Evolutionary conservation across 2,797 vertebrate species (phyloP).

Genomic region (Pipistrellus pipistrellus): DNA sequence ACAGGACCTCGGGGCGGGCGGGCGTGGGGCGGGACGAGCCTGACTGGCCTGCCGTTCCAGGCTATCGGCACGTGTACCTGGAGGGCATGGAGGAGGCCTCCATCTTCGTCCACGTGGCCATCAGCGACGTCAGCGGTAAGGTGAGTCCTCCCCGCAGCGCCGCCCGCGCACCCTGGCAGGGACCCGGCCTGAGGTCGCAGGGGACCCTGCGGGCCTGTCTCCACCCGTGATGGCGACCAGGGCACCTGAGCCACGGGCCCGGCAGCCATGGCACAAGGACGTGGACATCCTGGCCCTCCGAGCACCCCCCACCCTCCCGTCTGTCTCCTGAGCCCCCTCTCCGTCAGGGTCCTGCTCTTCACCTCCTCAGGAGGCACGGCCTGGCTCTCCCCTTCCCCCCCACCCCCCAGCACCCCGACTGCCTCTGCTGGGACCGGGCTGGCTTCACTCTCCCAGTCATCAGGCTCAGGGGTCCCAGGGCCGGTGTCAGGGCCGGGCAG

Average conservation of each 20-base stretch:
- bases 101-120: slow-evolving; percentile 97
- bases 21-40: neutral
- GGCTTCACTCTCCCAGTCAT: rapidly evolving
- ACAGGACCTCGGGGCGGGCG: neutral
- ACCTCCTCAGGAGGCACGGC: neutral
- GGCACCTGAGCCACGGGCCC: rapidly evolving
- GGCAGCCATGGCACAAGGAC: neutral
- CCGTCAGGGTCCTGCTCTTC: neutral
- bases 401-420: neutral
- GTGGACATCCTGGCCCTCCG: neutral
- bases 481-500: neutral
- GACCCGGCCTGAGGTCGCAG: neutral
- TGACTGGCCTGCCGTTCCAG: slow-evolving; percentile 81
- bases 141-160: slow-evolving; percentile 88
- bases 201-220: neutral
- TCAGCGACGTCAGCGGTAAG: slow-evolving; percentile 99
- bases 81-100: slow-evolving; percentile 99
- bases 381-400: neutral
- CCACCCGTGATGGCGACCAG: neutral
- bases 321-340: neutral
- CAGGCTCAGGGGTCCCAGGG: neutral
- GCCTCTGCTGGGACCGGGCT: neutral
- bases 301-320: rapidly evolving
- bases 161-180: neutral
- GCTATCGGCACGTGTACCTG: slow-evolving; percentile 98